These are phyloP conservation scores for Sterrhoptilus dennistouni DNA, from an alignment of 2,113 vertebrate genomes.

Conservation along the genomic window DNA sequence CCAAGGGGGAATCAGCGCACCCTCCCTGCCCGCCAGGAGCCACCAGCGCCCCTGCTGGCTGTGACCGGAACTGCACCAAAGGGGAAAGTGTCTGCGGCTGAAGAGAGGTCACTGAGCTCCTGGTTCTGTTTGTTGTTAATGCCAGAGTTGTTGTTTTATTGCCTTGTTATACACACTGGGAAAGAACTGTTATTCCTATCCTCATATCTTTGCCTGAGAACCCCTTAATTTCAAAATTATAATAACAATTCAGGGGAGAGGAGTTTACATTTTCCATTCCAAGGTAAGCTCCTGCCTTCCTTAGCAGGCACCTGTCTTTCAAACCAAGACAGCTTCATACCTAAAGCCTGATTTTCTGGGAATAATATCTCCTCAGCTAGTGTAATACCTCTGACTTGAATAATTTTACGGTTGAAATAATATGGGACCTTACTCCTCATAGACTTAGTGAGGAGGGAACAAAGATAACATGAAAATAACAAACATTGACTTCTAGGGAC, in stretches of 20 bases:
- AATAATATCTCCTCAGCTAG: not conserved
- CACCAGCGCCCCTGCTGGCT: not conserved
- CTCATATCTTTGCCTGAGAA: not conserved
- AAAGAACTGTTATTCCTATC: not conserved
- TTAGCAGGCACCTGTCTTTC: not conserved
- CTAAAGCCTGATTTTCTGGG: not conserved
- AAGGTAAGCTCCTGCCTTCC: not conserved
- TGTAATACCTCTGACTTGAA: not conserved
- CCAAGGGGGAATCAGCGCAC: accelerated
- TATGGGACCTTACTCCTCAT: not conserved
- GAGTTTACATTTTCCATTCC: not conserved
- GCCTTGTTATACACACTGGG: not conserved
- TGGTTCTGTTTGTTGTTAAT: too few species aligned
- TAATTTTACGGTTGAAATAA: not conserved
- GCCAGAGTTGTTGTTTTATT: not conserved
- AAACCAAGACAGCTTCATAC: not conserved
- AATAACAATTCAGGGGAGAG: not conserved
- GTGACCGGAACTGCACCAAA: accelerated
- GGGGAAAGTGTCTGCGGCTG: accelerated
- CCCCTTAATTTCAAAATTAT: not conserved
- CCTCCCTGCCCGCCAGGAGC: not conserved
- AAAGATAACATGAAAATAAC: not conserved
- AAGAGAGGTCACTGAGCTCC: accelerated
- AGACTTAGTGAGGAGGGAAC: not conserved
- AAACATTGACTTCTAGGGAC: not conserved